phyloP scores from a whole-genome alignment of 2,888 invertebrate genomes.

The Lithophane ornitopus region DNA sequence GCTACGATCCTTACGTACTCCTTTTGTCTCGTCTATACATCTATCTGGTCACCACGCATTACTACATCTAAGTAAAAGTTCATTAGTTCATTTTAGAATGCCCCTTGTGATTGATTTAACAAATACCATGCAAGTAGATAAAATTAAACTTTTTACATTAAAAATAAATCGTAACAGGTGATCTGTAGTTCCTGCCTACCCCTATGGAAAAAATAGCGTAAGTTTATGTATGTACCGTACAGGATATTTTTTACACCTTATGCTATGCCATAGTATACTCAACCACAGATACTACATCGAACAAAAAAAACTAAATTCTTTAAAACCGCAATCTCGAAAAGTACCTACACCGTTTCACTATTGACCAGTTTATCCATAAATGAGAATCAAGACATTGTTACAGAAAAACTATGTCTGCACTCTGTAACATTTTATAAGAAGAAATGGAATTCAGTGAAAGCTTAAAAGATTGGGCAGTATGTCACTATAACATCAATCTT shows the following conservation, averaged over 20 bases:
- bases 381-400: constrained; percentile 43
- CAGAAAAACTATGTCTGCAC: constrained; percentile 50
- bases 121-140: not conserved
- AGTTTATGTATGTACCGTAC: not conserved
- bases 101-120: not conserved
- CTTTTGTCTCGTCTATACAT: no score
- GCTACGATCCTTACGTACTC: no score
- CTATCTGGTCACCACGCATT: no score
- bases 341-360: constrained; percentile 5
- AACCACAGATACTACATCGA: not conserved
- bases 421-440: constrained; percentile 54
- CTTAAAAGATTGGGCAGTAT: constrained; percentile 62
- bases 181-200: not conserved
- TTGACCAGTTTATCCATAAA: constrained; percentile 15
- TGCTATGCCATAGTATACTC: not conserved
- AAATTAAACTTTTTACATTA: not conserved
- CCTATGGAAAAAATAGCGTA: no score
- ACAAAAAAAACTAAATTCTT: constrained; percentile 1
- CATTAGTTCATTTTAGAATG: not conserved
- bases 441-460: constrained; percentile 50
- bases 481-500: constrained; percentile 56
- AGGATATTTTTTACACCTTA: not conserved
- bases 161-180: not conserved
- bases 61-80: no score
- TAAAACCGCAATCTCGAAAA: constrained; percentile 2